phyloP scores from a whole-genome alignment of 2,888 invertebrate genomes.

The Dromius quadrimaculatus region DNA sequence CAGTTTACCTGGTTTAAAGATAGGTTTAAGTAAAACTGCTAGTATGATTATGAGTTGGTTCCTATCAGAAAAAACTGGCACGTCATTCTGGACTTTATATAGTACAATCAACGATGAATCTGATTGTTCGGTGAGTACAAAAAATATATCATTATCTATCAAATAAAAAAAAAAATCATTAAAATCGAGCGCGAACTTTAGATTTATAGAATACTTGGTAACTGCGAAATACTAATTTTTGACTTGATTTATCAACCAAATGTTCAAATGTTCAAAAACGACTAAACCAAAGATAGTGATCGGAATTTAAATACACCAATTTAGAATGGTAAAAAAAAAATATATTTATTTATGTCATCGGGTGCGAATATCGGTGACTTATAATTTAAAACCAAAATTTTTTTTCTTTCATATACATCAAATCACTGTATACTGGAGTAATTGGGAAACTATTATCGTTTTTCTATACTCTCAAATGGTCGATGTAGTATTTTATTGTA shows the following conservation, averaged over 20 bases:
- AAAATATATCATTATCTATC: neutral
- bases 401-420: no score
- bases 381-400: no score
- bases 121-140: slow-evolving; percentile 76
- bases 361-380: no score
- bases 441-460: no score
- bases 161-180: neutral
- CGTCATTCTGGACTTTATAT: slow-evolving; percentile 84
- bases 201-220: neutral
- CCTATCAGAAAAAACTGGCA: slow-evolving; percentile 78
- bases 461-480: no score
- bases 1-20: slow-evolving; percentile 77
- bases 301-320: no score
- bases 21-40: slow-evolving; percentile 77
- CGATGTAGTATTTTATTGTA: no score
- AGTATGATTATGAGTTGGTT: slow-evolving; percentile 84
- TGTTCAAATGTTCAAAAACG: neutral
- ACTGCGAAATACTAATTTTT: neutral
- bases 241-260: neutral
- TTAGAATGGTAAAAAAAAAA: no score
- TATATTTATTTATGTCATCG: no score
- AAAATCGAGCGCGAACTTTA: neutral
- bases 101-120: slow-evolving; percentile 79
- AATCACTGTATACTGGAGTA: no score
- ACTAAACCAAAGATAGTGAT: neutral